Conservation (phyloP, 1,140 invertebrate genomes). For the Melanaphis sacchari region DNA sequence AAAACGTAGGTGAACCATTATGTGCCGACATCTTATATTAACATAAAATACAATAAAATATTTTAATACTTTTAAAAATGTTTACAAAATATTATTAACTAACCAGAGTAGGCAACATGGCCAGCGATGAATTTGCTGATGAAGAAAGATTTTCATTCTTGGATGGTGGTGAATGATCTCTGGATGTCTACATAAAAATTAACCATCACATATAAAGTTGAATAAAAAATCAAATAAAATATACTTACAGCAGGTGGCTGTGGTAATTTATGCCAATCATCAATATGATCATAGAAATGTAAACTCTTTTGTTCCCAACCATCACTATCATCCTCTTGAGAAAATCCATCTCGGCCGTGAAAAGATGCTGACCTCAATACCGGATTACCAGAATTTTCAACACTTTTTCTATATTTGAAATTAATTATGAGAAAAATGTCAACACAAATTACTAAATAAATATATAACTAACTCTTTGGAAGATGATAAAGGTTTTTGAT, state of each 20-base stretch:
- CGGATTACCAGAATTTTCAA: conserved; percentile 64
- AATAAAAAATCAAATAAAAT: background rate
- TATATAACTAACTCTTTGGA: conserved; percentile 29
- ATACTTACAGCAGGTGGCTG: conserved; percentile 38
- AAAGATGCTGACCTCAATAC: conserved; percentile 68
- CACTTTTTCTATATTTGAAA: background rate
- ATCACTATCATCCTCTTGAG: conserved; percentile 62
- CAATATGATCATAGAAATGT: conserved; percentile 21
- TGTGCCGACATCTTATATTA: background rate
- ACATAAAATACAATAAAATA: background rate
- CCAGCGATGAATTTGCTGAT: conserved; percentile 20
- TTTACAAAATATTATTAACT: background rate
- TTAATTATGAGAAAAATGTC: background rate
- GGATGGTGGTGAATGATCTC: conserved; percentile 44
- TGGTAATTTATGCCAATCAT: conserved; percentile 55
- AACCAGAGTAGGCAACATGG: background rate
- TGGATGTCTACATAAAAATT: conserved; percentile 38
- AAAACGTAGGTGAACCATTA: conserved; percentile 34
- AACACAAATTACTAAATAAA: background rate
- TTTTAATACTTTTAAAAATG: background rate
- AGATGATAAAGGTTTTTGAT: conserved; percentile 60
- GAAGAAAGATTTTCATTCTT: conserved; percentile 41
- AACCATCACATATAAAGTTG: background rate
- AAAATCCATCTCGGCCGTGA: conserved; percentile 63
- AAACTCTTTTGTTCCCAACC: conserved; percentile 50